phyloP scores from a whole-genome alignment of 2,797 vertebrate genomes.

The Miichthys miiuy region DNA sequence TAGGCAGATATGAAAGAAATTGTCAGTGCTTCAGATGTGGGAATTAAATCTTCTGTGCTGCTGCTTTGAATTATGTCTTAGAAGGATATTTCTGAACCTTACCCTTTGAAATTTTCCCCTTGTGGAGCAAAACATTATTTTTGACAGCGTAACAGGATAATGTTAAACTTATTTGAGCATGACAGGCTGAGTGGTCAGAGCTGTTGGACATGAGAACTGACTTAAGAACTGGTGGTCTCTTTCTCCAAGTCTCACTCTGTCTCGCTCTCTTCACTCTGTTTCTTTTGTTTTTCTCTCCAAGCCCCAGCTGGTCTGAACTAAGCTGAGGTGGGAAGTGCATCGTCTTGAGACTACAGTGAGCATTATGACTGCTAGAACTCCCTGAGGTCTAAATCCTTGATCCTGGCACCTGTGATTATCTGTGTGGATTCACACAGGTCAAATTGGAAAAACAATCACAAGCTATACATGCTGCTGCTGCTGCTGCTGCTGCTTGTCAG shows the following conservation, averaged over 20 bases:
- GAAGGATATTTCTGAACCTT: background rate
- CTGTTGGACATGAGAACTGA: background rate
- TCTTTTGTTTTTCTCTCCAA: constrained; percentile 34
- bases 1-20: background rate
- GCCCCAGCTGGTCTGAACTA: constrained; percentile 48
- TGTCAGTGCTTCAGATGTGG: background rate
- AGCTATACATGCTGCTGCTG: constrained; percentile 36
- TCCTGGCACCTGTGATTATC: constrained; percentile 75
- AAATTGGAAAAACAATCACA: constrained; percentile 78
- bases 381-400: constrained; percentile 76
- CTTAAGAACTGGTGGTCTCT: background rate
- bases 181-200: constrained; percentile 9
- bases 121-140: background rate
- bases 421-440: constrained; percentile 70
- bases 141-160: constrained; percentile 9
- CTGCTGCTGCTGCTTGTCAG: constrained; percentile 56
- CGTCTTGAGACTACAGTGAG: constrained; percentile 61
- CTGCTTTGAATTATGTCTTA: background rate
- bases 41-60: background rate
- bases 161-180: constrained; percentile 8
- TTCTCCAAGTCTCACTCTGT: background rate
- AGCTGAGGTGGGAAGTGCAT: constrained; percentile 60
- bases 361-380: constrained; percentile 52
- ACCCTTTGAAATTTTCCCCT: constrained; percentile 7
- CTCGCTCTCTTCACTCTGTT: background rate